Conservation (phyloP, 2,888 invertebrate genomes). For the Mechanitis messenoides region DNA sequence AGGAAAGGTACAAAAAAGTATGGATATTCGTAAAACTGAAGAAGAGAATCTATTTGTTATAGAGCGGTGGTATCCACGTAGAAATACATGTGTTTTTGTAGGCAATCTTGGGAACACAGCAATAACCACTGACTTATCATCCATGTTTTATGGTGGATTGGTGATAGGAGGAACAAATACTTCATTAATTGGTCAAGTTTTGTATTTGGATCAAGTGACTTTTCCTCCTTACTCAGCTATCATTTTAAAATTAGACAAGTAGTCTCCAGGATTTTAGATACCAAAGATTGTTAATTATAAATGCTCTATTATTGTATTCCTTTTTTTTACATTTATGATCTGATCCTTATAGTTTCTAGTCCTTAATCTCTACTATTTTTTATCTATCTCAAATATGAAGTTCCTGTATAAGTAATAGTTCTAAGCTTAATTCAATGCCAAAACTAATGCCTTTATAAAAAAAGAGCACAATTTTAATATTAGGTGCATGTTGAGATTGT, state of each 20-base stretch:
- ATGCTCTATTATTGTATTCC: slow-evolving; percentile 9
- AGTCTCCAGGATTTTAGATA: slow-evolving; percentile 16
- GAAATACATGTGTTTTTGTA: slow-evolving; percentile 85
- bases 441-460: no score
- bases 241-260: slow-evolving; percentile 66
- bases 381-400: no score
- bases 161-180: slow-evolving; percentile 62
- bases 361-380: not conserved
- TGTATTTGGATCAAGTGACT: slow-evolving; percentile 65
- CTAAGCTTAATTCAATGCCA: no score
- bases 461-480: no score
- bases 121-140: slow-evolving; percentile 82
- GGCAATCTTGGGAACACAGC: slow-evolving; percentile 81
- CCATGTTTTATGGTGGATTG: slow-evolving; percentile 84
- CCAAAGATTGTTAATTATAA: no score
- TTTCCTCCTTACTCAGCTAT: slow-evolving; percentile 65
- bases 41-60: slow-evolving; percentile 81
- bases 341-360: slow-evolving; percentile 1
- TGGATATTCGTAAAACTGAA: slow-evolving; percentile 79
- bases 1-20: slow-evolving; percentile 78
- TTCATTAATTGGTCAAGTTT: slow-evolving; percentile 53
- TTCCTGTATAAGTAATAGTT: no score
- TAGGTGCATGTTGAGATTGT: no score
- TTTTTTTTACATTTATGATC: slow-evolving; percentile 9
- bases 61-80: slow-evolving; percentile 87